Base-by-base conservation (phyloP, 2,888 invertebrate species). In the Gnatocerus cornutus region DNA sequence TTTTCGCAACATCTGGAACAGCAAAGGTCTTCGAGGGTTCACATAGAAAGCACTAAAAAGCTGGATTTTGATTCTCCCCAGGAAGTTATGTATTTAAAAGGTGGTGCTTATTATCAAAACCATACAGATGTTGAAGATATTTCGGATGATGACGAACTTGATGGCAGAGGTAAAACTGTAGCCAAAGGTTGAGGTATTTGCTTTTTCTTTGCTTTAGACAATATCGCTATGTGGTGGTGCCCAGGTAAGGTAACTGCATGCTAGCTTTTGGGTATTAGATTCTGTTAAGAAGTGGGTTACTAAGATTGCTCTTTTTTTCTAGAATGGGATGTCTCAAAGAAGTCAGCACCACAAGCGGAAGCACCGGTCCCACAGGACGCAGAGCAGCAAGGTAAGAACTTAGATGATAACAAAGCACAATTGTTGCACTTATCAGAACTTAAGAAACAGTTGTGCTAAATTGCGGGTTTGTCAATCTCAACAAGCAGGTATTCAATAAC, bases 41-140 rank as follows among this genome's bases (percentile, higher is more conserved):
- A 86, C 69, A 85, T 85, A 45, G 85, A 85, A 75, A 83, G 82
- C 59, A 82, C 81, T 8, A 84, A 84, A 56, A 83, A 84, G 59
- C 85, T 87, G 69, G 84, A 87, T 78, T 72, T 83, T 2, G 85
- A 87, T 37, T 80, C 84, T 8, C 73, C 82, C 1, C 80, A 80
- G 45, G 88, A 88, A 76, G 84, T 85, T 64, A 79, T 85, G 76
- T 87, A 88, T 76, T 82, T 88, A 7, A 89, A 88, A 80, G 86
- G 87, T 50, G 83, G 85, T 69, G 81, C 82, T 52, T 84, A 82
- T 62, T 80, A 81, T 27, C 87, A 88, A 61, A 82, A 82, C 21
- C 80, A 85, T 55, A 89, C 89, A 3, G 89, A 90, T 78, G 80
- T 87, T 56, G 89, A 90, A 79, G 89, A 88, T 77, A 67, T 82